These are phyloP conservation scores for Chloroceryle aenea DNA, from an alignment of 2,113 vertebrate species.

Conservation along the genomic window DNA sequence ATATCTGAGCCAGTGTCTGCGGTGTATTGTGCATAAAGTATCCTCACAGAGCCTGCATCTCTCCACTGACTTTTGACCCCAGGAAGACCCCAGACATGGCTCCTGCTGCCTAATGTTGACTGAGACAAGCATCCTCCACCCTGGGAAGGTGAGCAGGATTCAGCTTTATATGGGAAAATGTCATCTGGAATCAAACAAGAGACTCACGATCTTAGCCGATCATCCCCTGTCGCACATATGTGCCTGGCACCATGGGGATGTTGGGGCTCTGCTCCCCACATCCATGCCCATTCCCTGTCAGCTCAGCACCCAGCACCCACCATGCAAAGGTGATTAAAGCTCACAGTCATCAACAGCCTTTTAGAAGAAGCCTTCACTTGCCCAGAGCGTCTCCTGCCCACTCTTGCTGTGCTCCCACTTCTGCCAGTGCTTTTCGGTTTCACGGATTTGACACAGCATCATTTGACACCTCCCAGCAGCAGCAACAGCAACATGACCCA, in stretches of 20 bases:
- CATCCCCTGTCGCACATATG: not conserved
- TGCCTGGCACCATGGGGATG: rapidly evolving
- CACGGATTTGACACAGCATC: not conserved
- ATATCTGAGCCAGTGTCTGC: rapidly evolving
- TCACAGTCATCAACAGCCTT: not conserved
- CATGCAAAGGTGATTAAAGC: not conserved
- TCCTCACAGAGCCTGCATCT: rapidly evolving
- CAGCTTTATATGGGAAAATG: not conserved
- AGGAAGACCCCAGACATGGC: not conserved
- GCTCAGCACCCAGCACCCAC: not conserved
- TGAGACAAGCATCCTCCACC: not conserved
- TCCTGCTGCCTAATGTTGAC: not conserved
- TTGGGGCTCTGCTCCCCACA: not conserved
- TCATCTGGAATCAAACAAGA: not conserved
- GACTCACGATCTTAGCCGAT: not conserved
- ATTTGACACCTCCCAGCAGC: not conserved
- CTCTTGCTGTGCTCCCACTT: not conserved
- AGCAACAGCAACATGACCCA: not conserved
- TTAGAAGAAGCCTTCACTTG: not conserved
- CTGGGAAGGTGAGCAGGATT: not conserved
- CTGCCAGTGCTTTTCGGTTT: rapidly evolving
- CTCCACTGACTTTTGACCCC: not conserved
- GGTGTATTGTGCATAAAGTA: not conserved
- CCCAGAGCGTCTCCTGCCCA: not conserved
- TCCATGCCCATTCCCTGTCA: not conserved